These are phyloP conservation scores for Coptodon rendalli DNA, from an alignment of 2,113 vertebrate genomes.

Conservation along the genomic window DNA sequence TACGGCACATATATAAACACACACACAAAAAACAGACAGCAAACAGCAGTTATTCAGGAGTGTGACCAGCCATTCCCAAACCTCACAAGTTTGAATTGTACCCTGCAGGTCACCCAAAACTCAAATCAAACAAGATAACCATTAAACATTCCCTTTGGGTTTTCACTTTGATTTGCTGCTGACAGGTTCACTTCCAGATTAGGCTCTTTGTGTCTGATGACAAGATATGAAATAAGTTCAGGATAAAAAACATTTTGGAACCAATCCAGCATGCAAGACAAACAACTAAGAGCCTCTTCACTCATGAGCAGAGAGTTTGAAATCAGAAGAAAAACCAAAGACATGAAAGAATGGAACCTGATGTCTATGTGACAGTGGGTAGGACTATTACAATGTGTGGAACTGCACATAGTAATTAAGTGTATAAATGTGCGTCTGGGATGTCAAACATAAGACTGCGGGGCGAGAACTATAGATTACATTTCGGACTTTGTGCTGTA, in stretches of 20 bases:
- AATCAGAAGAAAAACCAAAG: background rate
- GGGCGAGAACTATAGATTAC: background rate
- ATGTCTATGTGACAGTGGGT: background rate
- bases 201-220: background rate
- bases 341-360: background rate
- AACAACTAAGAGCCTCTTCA: background rate
- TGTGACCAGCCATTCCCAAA: background rate
- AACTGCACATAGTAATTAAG: background rate
- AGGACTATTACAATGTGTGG: background rate
- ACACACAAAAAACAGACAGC: accelerated
- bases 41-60: background rate
- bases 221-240: background rate
- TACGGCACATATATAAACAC: background rate
- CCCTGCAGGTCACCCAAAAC: background rate
- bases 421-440: background rate
- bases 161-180: background rate
- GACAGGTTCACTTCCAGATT: background rate
- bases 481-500: background rate
- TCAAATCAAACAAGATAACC: background rate
- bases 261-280: background rate
- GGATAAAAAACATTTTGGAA: background rate
- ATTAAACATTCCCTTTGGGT: background rate
- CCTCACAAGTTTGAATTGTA: background rate
- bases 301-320: background rate
- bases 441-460: background rate